Conservation (phyloP, 2,888 invertebrate genomes). For the Leptura quadrifasciata region DNA sequence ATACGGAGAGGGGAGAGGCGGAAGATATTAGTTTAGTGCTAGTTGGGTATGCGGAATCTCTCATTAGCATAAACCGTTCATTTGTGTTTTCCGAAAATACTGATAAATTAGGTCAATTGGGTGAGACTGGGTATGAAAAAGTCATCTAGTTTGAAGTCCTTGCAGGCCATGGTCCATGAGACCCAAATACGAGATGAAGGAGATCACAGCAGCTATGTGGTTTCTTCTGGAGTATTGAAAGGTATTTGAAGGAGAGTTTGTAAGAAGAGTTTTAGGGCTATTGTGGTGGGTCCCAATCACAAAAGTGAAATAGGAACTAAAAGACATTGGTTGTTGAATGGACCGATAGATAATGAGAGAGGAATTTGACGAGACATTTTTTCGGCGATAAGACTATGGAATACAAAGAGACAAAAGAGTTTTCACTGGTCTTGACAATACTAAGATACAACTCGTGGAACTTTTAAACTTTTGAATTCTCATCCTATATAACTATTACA, state of each 20-base stretch:
- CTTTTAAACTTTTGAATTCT: no score
- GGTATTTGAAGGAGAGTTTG: conserved; percentile 83
- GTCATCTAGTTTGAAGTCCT: conserved; percentile 91
- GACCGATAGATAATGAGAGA: conserved; percentile 78
- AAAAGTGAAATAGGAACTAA: conserved; percentile 77
- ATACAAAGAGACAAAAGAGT: no score
- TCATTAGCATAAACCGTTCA: conserved; percentile 74
- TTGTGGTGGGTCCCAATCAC: conserved; percentile 77
- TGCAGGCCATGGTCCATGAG: conserved; percentile 93
- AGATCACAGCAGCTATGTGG: conserved; percentile 75
- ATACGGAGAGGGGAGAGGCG: conserved; percentile 85
- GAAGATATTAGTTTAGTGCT: conserved; percentile 73
- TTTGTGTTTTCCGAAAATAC: conserved; percentile 75
- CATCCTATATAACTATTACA: no score
- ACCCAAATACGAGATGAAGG: conserved; percentile 82
- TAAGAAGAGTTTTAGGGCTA: conserved; percentile 86
- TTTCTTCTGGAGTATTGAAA: conserved; percentile 75
- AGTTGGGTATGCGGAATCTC: conserved; percentile 77
- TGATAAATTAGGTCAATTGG: conserved; percentile 81
- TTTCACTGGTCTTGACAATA: no score
- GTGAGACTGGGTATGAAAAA: conserved; percentile 89
- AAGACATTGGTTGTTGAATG: conserved; percentile 89
- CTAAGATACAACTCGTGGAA: no score
- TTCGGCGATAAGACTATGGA: no score
- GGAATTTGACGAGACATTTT: no score